Base-by-base conservation (phyloP, 1,140 invertebrate genomes). In the Ceratina calcarata region DNA sequence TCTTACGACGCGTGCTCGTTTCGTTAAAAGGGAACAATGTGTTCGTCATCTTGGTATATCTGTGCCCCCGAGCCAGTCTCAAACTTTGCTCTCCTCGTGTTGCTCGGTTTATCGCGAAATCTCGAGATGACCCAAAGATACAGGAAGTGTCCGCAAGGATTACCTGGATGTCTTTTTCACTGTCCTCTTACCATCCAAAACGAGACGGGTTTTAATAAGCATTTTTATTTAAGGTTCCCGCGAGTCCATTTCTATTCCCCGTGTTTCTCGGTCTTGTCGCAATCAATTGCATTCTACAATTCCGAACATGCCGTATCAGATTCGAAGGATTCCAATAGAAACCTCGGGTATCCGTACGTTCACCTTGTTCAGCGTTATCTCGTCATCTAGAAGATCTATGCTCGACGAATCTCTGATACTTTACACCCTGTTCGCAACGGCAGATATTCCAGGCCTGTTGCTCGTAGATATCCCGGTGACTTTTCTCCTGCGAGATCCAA, bases 361-460 rank as follows among this genome's bases (percentile, higher is more conserved):
- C 61, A 73, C 66, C 75, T 79, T 82, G 27, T 55, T 58, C 45
- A 32, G 57, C 70, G 55, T 68, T 84, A 84, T 84, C 83, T 77
- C 53, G 82, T 81, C 83, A 85, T 84, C 82, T 80, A 37, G 77
- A 72, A 79, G 83, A 85, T 85, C 82, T 81, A 77, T 62, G 78
- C 68, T 24, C 83, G 73, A 74, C 55, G 70, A 67, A 75, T 84
- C 82, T 61, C 24, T 65, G 76, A 78, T 72, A 78, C 76, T 78
- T 78, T 68, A 77, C 80, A 53, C 69, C 62, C 24, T 22, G 61
- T 64, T 27, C 61, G 16, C 53, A 49, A 3, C 51, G 24, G 27
- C 58, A 27, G 58, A 64, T 78, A 65, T 78, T 78, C 76, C 67
- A 37, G 58, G 13, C 58, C 51, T 49, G 67, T 81, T 73, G 61